Evolutionary conservation across 2,797 vertebrate genomes (phyloP).

Genomic region (Spea hammondii): DNA sequence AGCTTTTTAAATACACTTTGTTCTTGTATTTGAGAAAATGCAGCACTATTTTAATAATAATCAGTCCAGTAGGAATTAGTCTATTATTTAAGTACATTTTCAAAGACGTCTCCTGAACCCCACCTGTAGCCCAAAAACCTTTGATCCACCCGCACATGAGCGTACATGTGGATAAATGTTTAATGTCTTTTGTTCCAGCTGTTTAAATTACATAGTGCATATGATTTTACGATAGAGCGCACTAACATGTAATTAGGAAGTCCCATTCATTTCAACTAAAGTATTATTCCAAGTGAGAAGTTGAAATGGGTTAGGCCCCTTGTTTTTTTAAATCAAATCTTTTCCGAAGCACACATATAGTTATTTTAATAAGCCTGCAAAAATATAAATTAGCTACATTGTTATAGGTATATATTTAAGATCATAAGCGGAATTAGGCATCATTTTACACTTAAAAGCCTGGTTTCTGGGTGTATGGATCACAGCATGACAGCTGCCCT

Average conservation of each 20-base stretch:
- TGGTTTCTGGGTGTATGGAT: too few relatives aligned
- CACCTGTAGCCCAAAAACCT: neutral
- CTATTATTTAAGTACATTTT: too few relatives aligned
- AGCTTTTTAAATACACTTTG: too few relatives aligned
- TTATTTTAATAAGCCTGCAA: neutral
- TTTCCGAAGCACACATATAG: neutral
- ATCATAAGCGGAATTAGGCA: conserved; percentile 11
- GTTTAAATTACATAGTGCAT: conserved; percentile 19
- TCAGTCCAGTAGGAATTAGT: too few relatives aligned
- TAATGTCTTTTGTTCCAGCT: conserved; percentile 27
- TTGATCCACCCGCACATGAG: conserved; percentile 5
- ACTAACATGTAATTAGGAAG: conserved; percentile 35
- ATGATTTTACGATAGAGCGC: conserved; percentile 3
- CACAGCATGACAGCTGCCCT: too few relatives aligned
- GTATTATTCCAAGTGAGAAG: conserved; percentile 20
- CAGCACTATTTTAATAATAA: too few relatives aligned
- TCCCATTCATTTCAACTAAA: conserved; percentile 26
- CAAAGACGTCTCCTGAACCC: neutral
- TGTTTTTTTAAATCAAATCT: neutral
- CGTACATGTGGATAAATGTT: neutral
- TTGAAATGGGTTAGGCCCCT: conserved; percentile 3
- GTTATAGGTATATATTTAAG: neutral
- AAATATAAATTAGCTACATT: conserved; percentile 32
- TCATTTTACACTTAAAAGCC: neutral
- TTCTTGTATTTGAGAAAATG: too few relatives aligned